These are phyloP conservation scores for Dicaeum eximium DNA, from an alignment of 2,113 vertebrate genomes.

Conservation along the genomic window DNA sequence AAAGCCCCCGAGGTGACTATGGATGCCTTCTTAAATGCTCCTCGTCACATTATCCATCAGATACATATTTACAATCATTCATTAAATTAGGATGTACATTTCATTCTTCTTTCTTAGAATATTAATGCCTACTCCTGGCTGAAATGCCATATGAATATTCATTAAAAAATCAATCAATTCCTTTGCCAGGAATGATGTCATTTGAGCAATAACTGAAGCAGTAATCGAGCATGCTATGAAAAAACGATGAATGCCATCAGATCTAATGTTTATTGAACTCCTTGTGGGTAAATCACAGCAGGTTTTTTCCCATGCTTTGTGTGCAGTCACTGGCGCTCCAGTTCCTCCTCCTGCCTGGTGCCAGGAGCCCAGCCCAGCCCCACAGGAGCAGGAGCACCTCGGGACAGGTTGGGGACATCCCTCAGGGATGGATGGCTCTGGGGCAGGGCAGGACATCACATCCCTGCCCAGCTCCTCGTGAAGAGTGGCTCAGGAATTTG, in stretches of 20 bases:
- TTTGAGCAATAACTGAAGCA: constrained; percentile 41
- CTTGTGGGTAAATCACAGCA: constrained; percentile 30
- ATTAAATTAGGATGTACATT: constrained; percentile 55
- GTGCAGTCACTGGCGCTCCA: not conserved
- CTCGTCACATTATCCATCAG: constrained; percentile 39
- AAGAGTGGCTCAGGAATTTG: not conserved
- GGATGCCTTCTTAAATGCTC: constrained; percentile 36
- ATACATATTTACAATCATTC: constrained; percentile 52
- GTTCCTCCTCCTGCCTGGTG: not conserved
- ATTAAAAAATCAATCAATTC: constrained; percentile 53
- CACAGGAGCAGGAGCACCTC: not conserved
- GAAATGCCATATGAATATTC: constrained; percentile 69
- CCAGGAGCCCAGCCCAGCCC: not conserved
- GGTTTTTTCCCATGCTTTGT: constrained; percentile 17
- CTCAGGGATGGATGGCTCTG: not conserved
- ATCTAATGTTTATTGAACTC: constrained; percentile 65
- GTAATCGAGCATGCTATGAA: constrained; percentile 51
- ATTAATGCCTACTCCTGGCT: constrained; percentile 51
- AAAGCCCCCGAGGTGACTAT: constrained; percentile 4
- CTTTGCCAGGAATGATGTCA: constrained; percentile 43
- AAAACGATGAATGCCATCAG: constrained; percentile 60
- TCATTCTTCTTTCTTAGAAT: constrained; percentile 65
- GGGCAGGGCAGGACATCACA: not conserved
- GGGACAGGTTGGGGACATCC: not conserved
- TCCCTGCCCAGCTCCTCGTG: not conserved